Percentiles rank a stretch among this genome's conserved stretches.
Evolutionary conservation across 2,888 invertebrate species (phyloP).

Genomic region (Eucera pruinosa): DNA sequence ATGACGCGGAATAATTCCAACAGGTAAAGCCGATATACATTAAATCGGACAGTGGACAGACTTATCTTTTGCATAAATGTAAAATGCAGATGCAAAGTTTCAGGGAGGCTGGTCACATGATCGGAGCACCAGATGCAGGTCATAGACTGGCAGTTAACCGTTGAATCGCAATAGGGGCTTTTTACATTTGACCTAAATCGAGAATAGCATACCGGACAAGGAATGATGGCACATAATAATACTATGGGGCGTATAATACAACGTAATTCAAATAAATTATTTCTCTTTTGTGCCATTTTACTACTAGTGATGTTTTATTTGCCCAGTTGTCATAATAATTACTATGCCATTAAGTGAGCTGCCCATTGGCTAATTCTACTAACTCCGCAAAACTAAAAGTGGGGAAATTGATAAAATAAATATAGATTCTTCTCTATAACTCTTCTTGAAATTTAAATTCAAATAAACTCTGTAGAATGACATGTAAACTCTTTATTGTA

Average conservation of each 20-base stretch:
- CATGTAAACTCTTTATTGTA: too few species aligned
- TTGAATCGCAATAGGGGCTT: conserved; percentile 51
- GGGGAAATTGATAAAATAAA: too few species aligned
- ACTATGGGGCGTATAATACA: conserved; percentile 24
- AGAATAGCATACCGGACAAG: conserved; percentile 30
- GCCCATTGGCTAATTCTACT: too few species aligned
- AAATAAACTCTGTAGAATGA: too few species aligned
- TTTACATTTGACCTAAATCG: conserved; percentile 61
- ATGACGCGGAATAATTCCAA: neutral
- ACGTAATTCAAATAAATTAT: conserved; percentile 5
- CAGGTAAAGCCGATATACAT: neutral
- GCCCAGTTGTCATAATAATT: neutral
- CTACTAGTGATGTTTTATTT: neutral
- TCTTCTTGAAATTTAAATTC: too few species aligned
- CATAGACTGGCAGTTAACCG: conserved; percentile 53
- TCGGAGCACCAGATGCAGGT: conserved; percentile 45
- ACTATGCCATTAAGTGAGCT: too few species aligned
- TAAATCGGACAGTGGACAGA: neutral
- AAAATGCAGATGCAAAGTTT: conserved; percentile 43
- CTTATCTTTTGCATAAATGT: conserved; percentile 42
- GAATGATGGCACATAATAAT: conserved; percentile 31
- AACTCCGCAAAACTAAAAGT: too few species aligned
- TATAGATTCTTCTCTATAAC: too few species aligned
- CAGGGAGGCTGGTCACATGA: conserved; percentile 24
- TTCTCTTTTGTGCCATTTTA: neutral